Percentiles rank a stretch among this genome's conserved stretches.
Evolutionary conservation across 2,888 invertebrate species (phyloP).

Genomic region (Amphimallon solstitiale): DNA sequence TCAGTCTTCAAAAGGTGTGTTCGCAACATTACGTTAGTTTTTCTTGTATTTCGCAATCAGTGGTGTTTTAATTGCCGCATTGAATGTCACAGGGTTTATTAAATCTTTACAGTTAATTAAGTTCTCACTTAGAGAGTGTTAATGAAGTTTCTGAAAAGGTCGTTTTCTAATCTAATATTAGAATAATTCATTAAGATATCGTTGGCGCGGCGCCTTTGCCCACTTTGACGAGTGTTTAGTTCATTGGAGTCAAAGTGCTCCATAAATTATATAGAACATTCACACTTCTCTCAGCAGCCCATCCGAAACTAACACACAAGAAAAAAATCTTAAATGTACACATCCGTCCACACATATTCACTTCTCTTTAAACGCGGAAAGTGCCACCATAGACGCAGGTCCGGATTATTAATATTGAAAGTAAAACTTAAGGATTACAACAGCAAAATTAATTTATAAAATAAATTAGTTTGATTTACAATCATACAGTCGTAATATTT

Average conservation of each 20-base stretch:
- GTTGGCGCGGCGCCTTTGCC: conserved; percentile 41
- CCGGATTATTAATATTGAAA: background rate
- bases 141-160: conserved; percentile 43
- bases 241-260: conserved; percentile 44
- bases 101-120: conserved; percentile 45
- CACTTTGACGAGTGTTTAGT: conserved; percentile 48
- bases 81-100: conserved; percentile 28
- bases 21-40: background rate
- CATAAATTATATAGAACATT: conserved; percentile 47
- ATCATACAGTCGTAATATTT: no score
- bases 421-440: no score
- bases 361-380: conserved; percentile 23
- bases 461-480: no score
- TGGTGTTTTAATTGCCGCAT: background rate
- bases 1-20: background rate
- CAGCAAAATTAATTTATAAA: no score
- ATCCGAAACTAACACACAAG: conserved; percentile 20
- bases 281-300: conserved; percentile 42
- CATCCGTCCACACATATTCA: conserved; percentile 23
- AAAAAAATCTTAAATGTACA: conserved; percentile 24
- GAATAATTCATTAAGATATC: conserved; percentile 46
- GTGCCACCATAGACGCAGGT: conserved; percentile 7
- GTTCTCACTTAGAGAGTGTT: conserved; percentile 41
- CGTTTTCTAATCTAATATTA: conserved; percentile 47
- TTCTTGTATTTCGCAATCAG: background rate